phyloP scores from a whole-genome alignment of 2,888 invertebrate genomes.

The Graphium colonna region DNA sequence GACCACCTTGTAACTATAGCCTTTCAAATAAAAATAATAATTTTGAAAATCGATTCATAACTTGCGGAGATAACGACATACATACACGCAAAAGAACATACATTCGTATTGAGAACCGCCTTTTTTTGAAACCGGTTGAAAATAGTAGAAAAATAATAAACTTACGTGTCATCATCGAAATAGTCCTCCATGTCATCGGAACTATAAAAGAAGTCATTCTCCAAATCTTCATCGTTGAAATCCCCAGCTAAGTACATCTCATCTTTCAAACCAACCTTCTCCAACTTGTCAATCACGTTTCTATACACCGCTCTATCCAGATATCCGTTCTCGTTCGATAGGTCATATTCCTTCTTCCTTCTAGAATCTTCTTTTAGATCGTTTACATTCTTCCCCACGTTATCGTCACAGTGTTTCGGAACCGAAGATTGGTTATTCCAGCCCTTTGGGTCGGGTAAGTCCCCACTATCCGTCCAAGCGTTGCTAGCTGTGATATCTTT shows the following conservation, averaged over 20 bases:
- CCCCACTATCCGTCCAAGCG: conserved; percentile 27
- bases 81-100: too few species aligned
- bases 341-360: conserved; percentile 31
- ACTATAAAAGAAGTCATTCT: conserved; percentile 56
- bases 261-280: conserved; percentile 61
- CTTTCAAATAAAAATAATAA: too few species aligned
- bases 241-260: conserved; percentile 62
- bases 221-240: conserved; percentile 54
- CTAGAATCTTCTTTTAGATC: conserved; percentile 41
- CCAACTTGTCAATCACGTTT: conserved; percentile 62
- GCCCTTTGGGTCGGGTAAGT: conserved; percentile 22
- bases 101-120: too few species aligned
- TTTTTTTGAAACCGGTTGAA: too few species aligned
- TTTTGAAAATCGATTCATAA: too few species aligned
- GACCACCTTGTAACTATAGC: too few species aligned
- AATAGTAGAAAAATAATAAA: too few species aligned
- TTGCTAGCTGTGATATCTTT: conserved; percentile 39
- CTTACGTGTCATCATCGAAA: conserved; percentile 61
- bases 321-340: conserved; percentile 22
- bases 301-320: conserved; percentile 43
- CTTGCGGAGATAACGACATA: too few species aligned
- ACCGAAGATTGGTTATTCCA: conserved; percentile 43
- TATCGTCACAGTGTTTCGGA: conserved; percentile 44
- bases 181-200: conserved; percentile 62
- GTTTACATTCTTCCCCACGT: conserved; percentile 64